phyloP scores from a whole-genome alignment of 1,140 invertebrate genomes.

The Conus ventricosus region DNA sequence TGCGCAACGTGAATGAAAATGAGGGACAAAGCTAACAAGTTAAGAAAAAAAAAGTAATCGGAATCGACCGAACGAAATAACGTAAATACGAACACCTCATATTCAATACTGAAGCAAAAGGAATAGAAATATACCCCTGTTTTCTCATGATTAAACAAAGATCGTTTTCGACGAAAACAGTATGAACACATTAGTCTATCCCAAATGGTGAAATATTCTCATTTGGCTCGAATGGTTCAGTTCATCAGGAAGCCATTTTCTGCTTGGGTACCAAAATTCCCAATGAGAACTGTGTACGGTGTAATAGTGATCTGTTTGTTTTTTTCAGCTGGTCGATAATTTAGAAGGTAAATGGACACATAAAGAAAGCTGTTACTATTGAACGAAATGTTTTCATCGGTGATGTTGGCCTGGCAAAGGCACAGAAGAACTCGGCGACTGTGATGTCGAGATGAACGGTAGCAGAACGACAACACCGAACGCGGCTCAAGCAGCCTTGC shows the following conservation, averaged over 20 bases:
- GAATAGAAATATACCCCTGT: too few relatives aligned
- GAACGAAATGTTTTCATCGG: not conserved
- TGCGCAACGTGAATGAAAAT: not conserved
- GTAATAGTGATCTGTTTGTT: not conserved
- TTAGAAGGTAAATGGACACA: not conserved
- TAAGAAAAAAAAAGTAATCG: too few relatives aligned
- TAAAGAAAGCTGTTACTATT: not conserved
- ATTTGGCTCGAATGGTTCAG: not conserved
- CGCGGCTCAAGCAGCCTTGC: not conserved
- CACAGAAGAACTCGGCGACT: not conserved
- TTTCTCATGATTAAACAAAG: too few relatives aligned
- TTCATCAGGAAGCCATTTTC: slow-evolving; percentile 3
- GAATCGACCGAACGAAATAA: too few relatives aligned
- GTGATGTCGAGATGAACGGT: not conserved
- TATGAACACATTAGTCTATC: too few relatives aligned
- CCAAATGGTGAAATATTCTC: not conserved
- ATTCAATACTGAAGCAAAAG: too few relatives aligned
- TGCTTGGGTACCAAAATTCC: not conserved
- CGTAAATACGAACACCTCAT: too few relatives aligned
- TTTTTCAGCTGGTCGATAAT: not conserved
- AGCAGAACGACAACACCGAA: not conserved
- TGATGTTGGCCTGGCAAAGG: not conserved
- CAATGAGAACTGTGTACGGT: not conserved
- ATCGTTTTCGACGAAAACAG: too few relatives aligned
- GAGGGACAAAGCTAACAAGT: not conserved